Evolutionary conservation across 2,797 vertebrate species (phyloP), one percentile per base, ranked within the genome.

Genomic region (Masticophis lateralis): DNA sequence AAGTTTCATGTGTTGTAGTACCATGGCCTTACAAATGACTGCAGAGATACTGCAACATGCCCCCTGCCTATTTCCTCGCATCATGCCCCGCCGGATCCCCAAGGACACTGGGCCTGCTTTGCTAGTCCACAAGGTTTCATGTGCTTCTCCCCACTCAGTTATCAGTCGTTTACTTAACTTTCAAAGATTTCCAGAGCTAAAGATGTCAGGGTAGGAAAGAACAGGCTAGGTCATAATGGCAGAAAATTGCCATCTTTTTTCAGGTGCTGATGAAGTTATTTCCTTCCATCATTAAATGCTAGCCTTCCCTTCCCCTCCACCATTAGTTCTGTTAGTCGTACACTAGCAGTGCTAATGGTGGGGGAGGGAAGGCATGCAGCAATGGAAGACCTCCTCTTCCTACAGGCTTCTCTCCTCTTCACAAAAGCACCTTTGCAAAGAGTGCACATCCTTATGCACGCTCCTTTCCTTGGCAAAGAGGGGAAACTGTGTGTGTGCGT

Each of bases 51-150:
- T 69, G 6, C 66, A 69, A 69, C 66, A 69, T 69, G n/a, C 66
- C 66, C 66, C n/a, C 16, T 74, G 14, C 66, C 66, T 74, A 37
- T 74, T 66, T 32, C 7, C n/a, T 16, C n/a, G 14, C 66, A 18
- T 74, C 2, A 16, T 74, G n/a, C 2, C 66, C 66, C 0, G 1
- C 14, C 6, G 0, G 14, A 5, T 32, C n/a, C 66, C 14, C 14
- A 69, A 6, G 12, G n/a, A 14, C 66, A 18, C 66, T 74, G 66
- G n/a, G n/a, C 66, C 66, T 69, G n/a, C 63, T 66, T 66, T 66
- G 28, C 25, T 27, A 11, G 1, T 12, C 25, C 60, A 4, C 10
- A 63, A 27, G 11, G 10, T 63, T 63, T 28, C 61, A 63, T 12
- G 1, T 63, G 27, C 14, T 74, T 13, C 66, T 32, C 66, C 66